Evolutionary conservation across 2,888 invertebrate genomes (phyloP).

Genomic region (Nebria brevicollis): DNA sequence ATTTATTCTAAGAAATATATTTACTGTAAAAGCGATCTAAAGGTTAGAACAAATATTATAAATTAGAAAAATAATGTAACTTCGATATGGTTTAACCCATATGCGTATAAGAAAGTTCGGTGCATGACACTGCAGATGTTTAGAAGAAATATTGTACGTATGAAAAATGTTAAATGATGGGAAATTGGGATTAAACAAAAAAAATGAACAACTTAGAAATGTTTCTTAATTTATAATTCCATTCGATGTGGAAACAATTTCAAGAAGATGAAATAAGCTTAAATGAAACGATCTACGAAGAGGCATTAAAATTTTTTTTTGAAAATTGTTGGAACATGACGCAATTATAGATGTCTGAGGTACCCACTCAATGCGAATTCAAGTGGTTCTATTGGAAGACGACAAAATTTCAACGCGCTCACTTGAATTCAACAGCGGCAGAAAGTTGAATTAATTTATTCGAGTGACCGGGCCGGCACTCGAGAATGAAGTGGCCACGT

Average conservation of each 20-base stretch:
- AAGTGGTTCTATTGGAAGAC: neutral
- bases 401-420: neutral
- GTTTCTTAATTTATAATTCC: too few species aligned
- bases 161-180: too few species aligned
- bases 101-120: too few species aligned
- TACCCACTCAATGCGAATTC: neutral
- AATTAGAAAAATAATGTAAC: too few species aligned
- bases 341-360: neutral
- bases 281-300: neutral
- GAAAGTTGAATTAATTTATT: conserved; percentile 22
- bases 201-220: too few species aligned
- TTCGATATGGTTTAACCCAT: too few species aligned
- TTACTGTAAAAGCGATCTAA: too few species aligned
- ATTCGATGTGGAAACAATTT: neutral
- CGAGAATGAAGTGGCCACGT: conserved; percentile 18
- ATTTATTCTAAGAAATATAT: too few species aligned
- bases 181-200: too few species aligned
- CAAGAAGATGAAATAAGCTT: neutral
- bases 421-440: neutral
- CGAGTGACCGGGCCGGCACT: neutral
- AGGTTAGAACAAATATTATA: too few species aligned
- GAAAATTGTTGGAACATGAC: neutral
- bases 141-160: too few species aligned
- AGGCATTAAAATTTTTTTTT: neutral
- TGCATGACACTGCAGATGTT: too few species aligned